phyloP scores from a whole-genome alignment of 2,797 vertebrate species.

The Hephaestus fuliginosus region DNA sequence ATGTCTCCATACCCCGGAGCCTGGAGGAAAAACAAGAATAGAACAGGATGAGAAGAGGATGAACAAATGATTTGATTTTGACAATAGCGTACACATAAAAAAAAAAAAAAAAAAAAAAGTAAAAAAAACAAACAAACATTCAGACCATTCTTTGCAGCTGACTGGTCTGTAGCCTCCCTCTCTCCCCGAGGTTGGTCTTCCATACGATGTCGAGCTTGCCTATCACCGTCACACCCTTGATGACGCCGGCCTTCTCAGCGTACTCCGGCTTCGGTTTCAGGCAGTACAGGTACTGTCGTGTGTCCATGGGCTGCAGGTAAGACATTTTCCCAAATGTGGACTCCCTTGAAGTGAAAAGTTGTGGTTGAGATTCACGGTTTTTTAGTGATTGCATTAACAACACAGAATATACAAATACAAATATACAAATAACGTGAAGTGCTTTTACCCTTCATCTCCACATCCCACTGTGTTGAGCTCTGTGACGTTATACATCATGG shows the following conservation, averaged over 20 bases:
- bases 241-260: slow-evolving; percentile 97
- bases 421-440: too few relatives aligned
- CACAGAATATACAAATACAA: neutral
- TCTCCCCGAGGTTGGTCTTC: slow-evolving; percentile 98
- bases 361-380: neutral
- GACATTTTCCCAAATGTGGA: slow-evolving; percentile 98
- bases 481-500: slow-evolving; percentile 97
- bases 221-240: slow-evolving; percentile 98
- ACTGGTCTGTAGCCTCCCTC: slow-evolving; percentile 96
- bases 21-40: slow-evolving; percentile 71
- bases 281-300: slow-evolving; percentile 97
- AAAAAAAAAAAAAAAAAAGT: too few relatives aligned
- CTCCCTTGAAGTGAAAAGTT: slow-evolving; percentile 76
- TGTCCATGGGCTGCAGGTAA: slow-evolving; percentile 98
- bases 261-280: slow-evolving; percentile 97
- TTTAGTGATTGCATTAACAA: neutral
- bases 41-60: neutral
- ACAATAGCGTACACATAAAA: too few relatives aligned
- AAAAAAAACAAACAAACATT: neutral
- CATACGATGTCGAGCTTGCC: slow-evolving; percentile 99
- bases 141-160: slow-evolving; percentile 98
- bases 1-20: slow-evolving; percentile 98
- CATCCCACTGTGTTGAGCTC: slow-evolving; percentile 91
- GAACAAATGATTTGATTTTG: neutral
- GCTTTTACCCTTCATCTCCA: slow-evolving; percentile 87